phyloP scores from a whole-genome alignment of 30 jellyfish, hydroid and myxozoan genomes.

The Aurelia aurita complex sp. Pacific region DNA sequence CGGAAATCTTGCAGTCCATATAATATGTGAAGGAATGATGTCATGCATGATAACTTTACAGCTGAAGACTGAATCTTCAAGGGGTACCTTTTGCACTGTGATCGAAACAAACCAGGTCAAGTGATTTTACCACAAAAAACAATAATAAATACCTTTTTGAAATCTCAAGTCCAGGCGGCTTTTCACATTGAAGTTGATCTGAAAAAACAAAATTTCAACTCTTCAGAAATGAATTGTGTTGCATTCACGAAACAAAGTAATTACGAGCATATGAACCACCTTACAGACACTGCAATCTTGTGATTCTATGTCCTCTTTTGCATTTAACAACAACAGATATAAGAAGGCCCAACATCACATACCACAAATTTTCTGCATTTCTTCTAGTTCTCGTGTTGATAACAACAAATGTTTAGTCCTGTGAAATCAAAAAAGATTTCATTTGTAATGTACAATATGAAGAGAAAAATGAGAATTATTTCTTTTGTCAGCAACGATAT shows the following conservation, averaged over 20 bases:
- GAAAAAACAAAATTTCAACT: background rate
- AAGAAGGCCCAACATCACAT: constrained; percentile 1
- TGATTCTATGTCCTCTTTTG: background rate
- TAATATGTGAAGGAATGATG: background rate
- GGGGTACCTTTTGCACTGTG: background rate
- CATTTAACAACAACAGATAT: background rate
- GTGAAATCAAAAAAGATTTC: background rate
- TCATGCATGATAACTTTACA: background rate
- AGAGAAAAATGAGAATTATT: background rate
- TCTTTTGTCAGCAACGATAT: background rate
- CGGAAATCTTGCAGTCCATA: background rate
- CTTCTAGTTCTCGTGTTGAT: constrained; percentile 85
- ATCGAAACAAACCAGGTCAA: background rate
- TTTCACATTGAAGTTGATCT: constrained; percentile 51
- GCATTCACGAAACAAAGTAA: background rate
- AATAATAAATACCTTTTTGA: constrained; percentile 49
- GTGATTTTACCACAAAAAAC: background rate
- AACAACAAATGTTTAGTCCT: constrained; percentile 84
- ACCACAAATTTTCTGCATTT: constrained; percentile 82
- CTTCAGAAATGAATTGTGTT: background rate
- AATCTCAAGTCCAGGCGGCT: constrained; percentile 71
- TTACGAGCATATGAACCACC: background rate
- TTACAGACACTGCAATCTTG: too few species aligned
- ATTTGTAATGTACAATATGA: background rate
- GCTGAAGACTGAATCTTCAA: background rate